Evolutionary conservation across 1,140 invertebrate species (phyloP).

Genomic region (Aphelinus certus): DNA sequence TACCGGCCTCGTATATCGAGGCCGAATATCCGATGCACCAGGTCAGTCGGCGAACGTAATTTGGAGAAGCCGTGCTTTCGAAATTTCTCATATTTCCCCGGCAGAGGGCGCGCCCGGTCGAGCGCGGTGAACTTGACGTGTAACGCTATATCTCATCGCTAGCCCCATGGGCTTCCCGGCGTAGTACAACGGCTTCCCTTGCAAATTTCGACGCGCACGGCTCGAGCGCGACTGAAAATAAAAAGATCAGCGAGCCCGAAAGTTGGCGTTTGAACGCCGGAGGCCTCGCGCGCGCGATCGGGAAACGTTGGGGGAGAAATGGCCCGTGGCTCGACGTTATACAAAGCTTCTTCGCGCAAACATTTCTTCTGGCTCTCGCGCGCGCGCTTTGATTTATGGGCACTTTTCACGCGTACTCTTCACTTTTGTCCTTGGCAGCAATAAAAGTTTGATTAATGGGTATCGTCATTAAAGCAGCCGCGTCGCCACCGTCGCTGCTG

Average conservation of each 20-base stretch:
- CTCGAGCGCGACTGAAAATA: no score
- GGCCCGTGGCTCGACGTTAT: no score
- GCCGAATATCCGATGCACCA: no score
- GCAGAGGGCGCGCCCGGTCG: no score
- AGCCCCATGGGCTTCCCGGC: neutral
- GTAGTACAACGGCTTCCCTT: neutral
- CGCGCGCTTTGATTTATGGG: neutral
- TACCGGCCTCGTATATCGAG: no score
- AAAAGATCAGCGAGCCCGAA: no score
- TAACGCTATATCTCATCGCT: constrained; percentile 6
- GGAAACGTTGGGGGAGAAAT: no score
- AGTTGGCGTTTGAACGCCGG: no score
- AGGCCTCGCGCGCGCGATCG: no score
- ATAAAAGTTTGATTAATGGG: constrained; percentile 20
- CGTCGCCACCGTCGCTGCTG: neutral
- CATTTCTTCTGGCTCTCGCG: constrained; percentile 4
- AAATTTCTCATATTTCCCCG: no score
- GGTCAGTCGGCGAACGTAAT: no score
- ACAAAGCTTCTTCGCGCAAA: neutral
- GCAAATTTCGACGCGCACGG: neutral
- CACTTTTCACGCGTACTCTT: neutral
- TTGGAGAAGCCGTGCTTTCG: no score
- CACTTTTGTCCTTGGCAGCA: neutral
- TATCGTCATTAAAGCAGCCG: neutral
- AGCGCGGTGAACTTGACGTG: neutral